Percentiles rank a stretch among this genome's conserved stretches.
Conservation (phyloP, 1,140 invertebrate species). For the Colletes gigas region DNA sequence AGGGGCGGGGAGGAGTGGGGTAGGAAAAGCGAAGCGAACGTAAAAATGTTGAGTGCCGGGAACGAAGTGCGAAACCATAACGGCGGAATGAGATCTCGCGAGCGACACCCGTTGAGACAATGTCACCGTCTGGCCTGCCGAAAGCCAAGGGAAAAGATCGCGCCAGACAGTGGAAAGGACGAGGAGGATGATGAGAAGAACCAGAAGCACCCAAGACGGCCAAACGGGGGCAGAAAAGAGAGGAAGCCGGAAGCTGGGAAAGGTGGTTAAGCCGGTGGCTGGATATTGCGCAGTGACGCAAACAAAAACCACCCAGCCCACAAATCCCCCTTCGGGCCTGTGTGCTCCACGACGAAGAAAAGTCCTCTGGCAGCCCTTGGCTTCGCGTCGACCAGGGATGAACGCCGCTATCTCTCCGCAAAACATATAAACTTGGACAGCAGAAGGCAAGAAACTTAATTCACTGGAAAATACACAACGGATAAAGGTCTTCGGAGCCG, state of each 20-base stretch:
- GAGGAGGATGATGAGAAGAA: slow-evolving; percentile 18
- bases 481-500: slow-evolving; percentile 65
- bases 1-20: background rate
- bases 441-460: slow-evolving; percentile 72
- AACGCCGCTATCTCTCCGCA: slow-evolving; percentile 65
- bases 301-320: slow-evolving; percentile 67
- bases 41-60: slow-evolving; percentile 54
- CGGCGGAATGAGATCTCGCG: slow-evolving; percentile 51
- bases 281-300: slow-evolving; percentile 67
- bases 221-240: slow-evolving; percentile 6
- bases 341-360: slow-evolving; percentile 31
- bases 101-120: slow-evolving; percentile 34
- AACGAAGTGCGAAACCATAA: slow-evolving; percentile 53
- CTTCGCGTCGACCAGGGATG: slow-evolving; percentile 51
- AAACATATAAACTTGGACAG: slow-evolving; percentile 70
- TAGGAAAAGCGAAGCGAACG: slow-evolving; percentile 28
- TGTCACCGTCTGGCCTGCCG: slow-evolving; percentile 36
- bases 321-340: slow-evolving; percentile 5
- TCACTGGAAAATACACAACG: slow-evolving; percentile 72
- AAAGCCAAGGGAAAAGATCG: slow-evolving; percentile 21
- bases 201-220: slow-evolving; percentile 21
- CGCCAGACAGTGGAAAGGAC: slow-evolving; percentile 23
- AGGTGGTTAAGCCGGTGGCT: slow-evolving; percentile 57
- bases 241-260: background rate
- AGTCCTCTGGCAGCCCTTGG: slow-evolving; percentile 38